Conservation (phyloP, 2,797 vertebrate species). For the Hoplostethus mediterraneus region DNA sequence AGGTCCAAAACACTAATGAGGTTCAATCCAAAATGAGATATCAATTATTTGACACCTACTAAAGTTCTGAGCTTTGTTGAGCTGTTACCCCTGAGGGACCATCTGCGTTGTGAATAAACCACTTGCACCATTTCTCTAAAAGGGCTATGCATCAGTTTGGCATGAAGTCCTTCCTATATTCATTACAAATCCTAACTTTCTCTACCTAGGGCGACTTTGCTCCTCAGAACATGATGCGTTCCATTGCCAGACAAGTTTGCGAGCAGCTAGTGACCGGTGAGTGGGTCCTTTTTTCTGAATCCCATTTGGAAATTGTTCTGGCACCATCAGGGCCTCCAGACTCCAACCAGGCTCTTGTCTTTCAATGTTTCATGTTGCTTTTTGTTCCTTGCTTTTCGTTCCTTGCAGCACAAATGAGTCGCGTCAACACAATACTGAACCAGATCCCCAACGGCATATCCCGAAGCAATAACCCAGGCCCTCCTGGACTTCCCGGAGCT, state of each 20-base stretch:
- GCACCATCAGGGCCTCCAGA: background rate
- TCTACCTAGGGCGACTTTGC: constrained; percentile 91
- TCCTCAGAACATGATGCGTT: constrained; percentile 98
- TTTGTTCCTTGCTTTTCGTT: background rate
- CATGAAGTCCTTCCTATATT: background rate
- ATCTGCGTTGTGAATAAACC: background rate
- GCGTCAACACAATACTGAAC: constrained; percentile 94
- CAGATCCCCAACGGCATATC: constrained; percentile 92
- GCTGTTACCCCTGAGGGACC: too few species aligned
- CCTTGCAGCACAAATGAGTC: constrained; percentile 91
- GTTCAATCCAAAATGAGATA: constrained; percentile 24
- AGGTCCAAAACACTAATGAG: background rate
- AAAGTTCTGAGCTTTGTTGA: too few species aligned
- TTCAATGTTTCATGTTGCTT: background rate
- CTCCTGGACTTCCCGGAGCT: constrained; percentile 89
- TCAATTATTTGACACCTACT: background rate
- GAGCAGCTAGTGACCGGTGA: constrained; percentile 95
- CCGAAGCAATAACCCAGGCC: constrained; percentile 92
- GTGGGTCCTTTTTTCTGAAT: constrained; percentile 2
- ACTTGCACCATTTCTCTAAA: too few species aligned
- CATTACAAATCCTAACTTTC: background rate
- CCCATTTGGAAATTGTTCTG: constrained; percentile 12
- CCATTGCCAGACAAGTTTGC: constrained; percentile 97
- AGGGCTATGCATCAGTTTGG: background rate
- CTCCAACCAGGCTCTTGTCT: background rate